phyloP scores from a whole-genome alignment of 2,888 invertebrate species.

The Danaus chrysippus region DNA sequence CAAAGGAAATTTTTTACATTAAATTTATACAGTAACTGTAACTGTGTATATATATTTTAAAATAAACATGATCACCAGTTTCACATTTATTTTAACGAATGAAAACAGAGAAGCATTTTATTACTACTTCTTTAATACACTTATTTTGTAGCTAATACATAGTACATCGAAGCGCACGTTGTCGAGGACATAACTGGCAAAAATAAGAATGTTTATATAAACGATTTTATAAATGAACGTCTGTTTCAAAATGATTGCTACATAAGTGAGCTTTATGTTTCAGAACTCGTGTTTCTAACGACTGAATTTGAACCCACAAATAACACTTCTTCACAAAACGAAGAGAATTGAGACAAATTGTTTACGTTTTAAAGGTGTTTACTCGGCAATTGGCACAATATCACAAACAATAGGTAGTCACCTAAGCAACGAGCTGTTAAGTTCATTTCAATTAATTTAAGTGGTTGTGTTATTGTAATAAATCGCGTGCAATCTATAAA shows the following conservation, averaged over 20 bases:
- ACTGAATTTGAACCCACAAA: constrained; percentile 20
- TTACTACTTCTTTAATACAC: no score
- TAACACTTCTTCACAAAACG: constrained; percentile 29
- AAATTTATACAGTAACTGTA: no score
- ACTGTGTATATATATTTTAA: no score
- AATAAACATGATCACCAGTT: no score
- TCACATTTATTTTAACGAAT: no score
- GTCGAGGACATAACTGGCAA: neutral
- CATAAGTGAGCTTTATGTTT: constrained; percentile 12
- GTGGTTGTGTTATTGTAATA: no score
- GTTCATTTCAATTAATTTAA: neutral
- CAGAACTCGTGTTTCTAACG: constrained; percentile 19
- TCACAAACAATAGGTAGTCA: neutral
- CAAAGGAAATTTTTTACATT: no score
- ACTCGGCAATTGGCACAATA: constrained; percentile 1
- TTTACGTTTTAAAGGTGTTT: constrained; percentile 17
- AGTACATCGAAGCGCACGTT: neutral
- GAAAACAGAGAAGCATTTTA: no score
- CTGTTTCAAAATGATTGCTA: constrained; percentile 12
- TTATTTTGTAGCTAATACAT: neutral
- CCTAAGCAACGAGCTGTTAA: neutral
- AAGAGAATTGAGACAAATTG: constrained; percentile 29
- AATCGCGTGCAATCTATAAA: neutral
- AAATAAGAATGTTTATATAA: neutral
- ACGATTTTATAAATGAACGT: neutral